Conservation (phyloP, 1,140 invertebrate genomes). For the Drosophila varians region DNA sequence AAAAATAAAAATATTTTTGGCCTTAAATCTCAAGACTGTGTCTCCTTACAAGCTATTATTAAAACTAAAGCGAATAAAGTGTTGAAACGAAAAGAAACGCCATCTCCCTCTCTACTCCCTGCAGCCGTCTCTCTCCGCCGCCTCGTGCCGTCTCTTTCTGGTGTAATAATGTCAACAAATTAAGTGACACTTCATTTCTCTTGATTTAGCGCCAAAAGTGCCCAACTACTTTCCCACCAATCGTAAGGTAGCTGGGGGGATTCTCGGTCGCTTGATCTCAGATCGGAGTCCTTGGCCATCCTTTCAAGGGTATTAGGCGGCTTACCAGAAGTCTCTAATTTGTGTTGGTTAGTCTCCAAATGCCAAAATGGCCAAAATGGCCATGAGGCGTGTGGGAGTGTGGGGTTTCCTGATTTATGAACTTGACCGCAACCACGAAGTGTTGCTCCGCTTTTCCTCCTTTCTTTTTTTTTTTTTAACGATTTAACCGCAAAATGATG, state of each 20-base stretch:
- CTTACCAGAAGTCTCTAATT: slow-evolving; percentile 34
- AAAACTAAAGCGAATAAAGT: slow-evolving; percentile 6
- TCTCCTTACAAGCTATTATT: background rate
- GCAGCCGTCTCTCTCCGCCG: background rate
- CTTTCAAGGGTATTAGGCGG: slow-evolving; percentile 14
- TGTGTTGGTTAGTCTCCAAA: slow-evolving; percentile 21
- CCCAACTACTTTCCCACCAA: background rate
- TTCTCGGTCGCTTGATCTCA: background rate
- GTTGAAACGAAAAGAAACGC: slow-evolving; percentile 9
- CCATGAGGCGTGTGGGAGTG: background rate
- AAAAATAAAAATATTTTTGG: too few relatives aligned
- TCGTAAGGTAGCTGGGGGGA: background rate
- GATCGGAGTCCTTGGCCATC: background rate
- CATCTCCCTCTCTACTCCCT: background rate
- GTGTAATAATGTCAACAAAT: slow-evolving; percentile 83
- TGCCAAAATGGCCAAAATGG: background rate
- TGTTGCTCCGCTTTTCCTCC: slow-evolving; percentile 40
- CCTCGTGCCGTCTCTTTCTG: background rate
- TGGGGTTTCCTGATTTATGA: slow-evolving; percentile 69
- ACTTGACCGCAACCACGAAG: slow-evolving; percentile 78
- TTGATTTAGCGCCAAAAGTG: slow-evolving; percentile 70
- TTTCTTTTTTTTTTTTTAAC: slow-evolving; percentile 45
- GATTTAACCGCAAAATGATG: slow-evolving; percentile 81
- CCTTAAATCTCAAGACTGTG: too few relatives aligned
- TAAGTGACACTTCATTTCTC: slow-evolving; percentile 83